Conservation (phyloP, 2,113 vertebrate species). For the Platysternon megacephalum region DNA sequence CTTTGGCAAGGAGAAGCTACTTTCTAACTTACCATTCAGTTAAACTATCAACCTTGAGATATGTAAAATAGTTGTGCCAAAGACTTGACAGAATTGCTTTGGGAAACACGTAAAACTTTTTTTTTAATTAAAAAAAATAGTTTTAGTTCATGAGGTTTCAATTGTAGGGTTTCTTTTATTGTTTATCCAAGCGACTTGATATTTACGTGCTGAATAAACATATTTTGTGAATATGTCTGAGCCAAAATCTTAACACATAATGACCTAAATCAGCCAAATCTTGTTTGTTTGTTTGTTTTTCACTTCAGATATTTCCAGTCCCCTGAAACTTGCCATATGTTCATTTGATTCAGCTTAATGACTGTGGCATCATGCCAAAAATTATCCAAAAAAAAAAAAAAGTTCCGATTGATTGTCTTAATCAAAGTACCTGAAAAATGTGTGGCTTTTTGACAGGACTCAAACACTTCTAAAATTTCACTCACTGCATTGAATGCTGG, state of each 20-base stretch:
- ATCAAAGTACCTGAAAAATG: slow-evolving; percentile 49
- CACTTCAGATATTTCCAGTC: slow-evolving; percentile 10
- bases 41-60: slow-evolving; percentile 39
- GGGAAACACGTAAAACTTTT: not conserved
- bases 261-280: not conserved
- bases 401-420: slow-evolving; percentile 53
- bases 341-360: slow-evolving; percentile 54
- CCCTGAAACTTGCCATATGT: slow-evolving; percentile 18
- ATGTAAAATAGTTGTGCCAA: slow-evolving; percentile 38
- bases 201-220: slow-evolving; percentile 65
- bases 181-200: slow-evolving; percentile 34
- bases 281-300: not conserved
- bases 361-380: slow-evolving; percentile 38
- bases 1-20: not conserved
- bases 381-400: slow-evolving; percentile 48
- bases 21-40: slow-evolving; percentile 27
- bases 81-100: slow-evolving; percentile 24
- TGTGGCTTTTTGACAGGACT: slow-evolving; percentile 8
- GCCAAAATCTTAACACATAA: slow-evolving; percentile 45
- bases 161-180: slow-evolving; percentile 25
- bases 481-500: not conserved
- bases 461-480: not conserved
- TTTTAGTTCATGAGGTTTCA: slow-evolving; percentile 20
- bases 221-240: slow-evolving; percentile 56
- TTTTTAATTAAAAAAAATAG: slow-evolving; percentile 10